Conservation (phyloP, 2,113 vertebrate species). For the Halcyon malimbica region DNA sequence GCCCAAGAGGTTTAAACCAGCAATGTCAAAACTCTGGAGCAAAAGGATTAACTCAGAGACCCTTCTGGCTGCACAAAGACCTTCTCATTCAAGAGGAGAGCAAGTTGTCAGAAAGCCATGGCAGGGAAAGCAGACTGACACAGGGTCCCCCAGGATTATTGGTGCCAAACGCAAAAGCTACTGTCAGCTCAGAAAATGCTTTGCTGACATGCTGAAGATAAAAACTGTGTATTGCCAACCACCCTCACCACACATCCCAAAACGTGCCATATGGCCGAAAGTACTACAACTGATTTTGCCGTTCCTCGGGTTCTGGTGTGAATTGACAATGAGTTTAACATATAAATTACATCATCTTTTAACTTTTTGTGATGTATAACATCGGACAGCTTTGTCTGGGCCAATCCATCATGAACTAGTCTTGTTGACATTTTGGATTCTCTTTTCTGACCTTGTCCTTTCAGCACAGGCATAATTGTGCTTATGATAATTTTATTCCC, state of each 20-base stretch:
- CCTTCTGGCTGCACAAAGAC: not conserved
- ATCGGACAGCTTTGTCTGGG: conserved; percentile 51
- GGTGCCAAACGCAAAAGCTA: conserved; percentile 21
- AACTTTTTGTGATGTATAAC: conserved; percentile 62
- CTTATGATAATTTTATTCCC: conserved; percentile 65
- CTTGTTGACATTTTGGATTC: conserved; percentile 63
- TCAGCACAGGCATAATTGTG: conserved; percentile 48
- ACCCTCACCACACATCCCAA: conserved; percentile 39
- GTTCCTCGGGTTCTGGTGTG: not conserved
- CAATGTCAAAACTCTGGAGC: not conserved
- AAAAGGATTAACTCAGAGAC: not conserved
- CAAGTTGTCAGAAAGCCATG: not conserved
- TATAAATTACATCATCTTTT: conserved; percentile 58
- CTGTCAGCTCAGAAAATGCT: conserved; percentile 9
- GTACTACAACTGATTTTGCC: conserved; percentile 1
- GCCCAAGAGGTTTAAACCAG: not conserved
- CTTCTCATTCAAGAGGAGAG: not conserved
- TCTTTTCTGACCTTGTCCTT: conserved; percentile 64
- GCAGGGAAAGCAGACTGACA: not conserved
- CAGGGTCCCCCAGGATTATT: not conserved
- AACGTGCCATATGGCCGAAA: not conserved
- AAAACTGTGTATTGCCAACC: conserved; percentile 2
- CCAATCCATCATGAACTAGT: conserved; percentile 56
- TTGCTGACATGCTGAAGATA: not conserved
- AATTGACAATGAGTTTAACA: conserved; percentile 44